Base-by-base conservation (phyloP, 2,797 vertebrate species). In the Chlorospingus semifuscus region DNA sequence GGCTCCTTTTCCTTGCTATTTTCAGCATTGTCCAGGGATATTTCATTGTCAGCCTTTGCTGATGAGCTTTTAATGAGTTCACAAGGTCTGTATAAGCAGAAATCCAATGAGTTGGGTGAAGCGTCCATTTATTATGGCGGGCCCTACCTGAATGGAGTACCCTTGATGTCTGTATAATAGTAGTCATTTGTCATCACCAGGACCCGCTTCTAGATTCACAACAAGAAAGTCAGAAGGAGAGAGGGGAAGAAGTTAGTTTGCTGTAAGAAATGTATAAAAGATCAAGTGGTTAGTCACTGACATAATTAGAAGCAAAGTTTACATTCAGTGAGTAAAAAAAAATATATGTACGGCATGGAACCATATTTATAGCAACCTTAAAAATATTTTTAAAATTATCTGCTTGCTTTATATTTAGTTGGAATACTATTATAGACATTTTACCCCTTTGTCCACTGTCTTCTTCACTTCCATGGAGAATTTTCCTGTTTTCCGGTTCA, bases 381-480 rank as follows among this genome's bases (percentile, higher is more conserved):
- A 60, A 92, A 83, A 49, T 2, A 12, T 15, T 50, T 19, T 12
- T 57, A 34, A 94, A 82, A 79, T 52, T 6, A 93, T 82, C 53
- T 85, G 61, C 56, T 96, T 95, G 83, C 68, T 96, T 96, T 97
- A 91, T 71, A 87, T 84, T 94, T 95, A 91, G 75, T 15, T 16
- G 50, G 56, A 97, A 97, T 94, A 96, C 68, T 80, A 96, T 97
- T 96, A 95, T 93, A 95, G 85, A 96, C 80, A 79, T 98, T 98
- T 57, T 98, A 99, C 99, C 99, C 99, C 99, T 98, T 99, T 99
- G 97, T 99, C 99, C 89, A 99, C 98, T 47, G 99, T 99, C 98
- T 99, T 99, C 97, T 99, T 99, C 96, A 99, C 99, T 95, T 99
- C 99, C 99, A 99, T 99, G 55, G 99, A 99, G 96, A 99, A 99